Base-by-base conservation (phyloP, 2,888 invertebrate genomes). In the Volucella inflata region DNA sequence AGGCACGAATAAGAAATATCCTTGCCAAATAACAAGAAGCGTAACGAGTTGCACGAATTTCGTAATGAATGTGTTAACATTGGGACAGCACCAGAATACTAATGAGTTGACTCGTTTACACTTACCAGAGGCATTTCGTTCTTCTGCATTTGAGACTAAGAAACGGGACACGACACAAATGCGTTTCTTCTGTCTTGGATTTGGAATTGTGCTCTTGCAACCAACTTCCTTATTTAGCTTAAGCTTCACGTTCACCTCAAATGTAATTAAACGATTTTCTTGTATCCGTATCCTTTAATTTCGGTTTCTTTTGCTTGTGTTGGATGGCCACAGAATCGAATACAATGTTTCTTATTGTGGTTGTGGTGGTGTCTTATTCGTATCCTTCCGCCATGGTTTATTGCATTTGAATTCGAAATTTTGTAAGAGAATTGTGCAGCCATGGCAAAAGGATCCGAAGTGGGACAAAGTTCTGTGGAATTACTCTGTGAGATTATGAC, bases 51-150 rank as follows among this genome's bases (percentile, higher is more conserved):
- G 65, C 71, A 67, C 80, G 80, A 84, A 80, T 84, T 84, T 60
- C 71, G 64, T 79, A 84, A 84, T 84, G 84, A 84, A 84, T 76
- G 84, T 80, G 84, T 84, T 84, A 84, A 84, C 79, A 75, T 64
- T 79, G 42, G 60, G 65, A 60, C 80, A 79, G 55, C 75, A 80
- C 80, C 76, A 84, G 84, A 84, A 84, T 84, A 84, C 84, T 84
- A 84, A 84, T 84, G 84, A 84, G 80, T 80, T 71, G 57, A 76
- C 70, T 75, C 84, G 60, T 84, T 79, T 84, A 74, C 68, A 72
- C 80, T 60, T 12, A 38, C 21, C 2, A 14, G 57, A 16, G 64
- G 57, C 12, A 77, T 40, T 55, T 53, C 10, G 64, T 36, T 10
- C 48, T 74, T n/a, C 36, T 51, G n/a, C 51, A 17, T 50, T 36